phyloP scores from a whole-genome alignment of 2,888 invertebrate species.

The Odontocolon sp. region DNA sequence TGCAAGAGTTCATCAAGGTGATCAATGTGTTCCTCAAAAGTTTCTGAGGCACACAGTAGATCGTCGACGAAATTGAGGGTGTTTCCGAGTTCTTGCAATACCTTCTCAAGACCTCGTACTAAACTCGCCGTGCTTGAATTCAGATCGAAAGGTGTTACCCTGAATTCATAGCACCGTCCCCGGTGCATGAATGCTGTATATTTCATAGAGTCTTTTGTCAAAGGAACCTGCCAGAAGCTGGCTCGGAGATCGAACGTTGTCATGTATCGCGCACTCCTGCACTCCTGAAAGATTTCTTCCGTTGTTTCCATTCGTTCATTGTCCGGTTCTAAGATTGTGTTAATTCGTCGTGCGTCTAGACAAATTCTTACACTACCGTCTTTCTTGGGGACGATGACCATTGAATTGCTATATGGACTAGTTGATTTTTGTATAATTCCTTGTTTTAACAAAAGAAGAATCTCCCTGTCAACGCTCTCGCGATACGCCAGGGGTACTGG shows the following conservation, averaged over 20 bases:
- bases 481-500: conserved; percentile 9
- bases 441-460: neutral
- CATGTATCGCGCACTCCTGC: neutral
- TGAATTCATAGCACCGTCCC: neutral
- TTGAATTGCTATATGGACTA: neutral
- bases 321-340: neutral
- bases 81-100: neutral
- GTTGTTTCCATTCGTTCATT: neutral
- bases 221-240: neutral
- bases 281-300: neutral
- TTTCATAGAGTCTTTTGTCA: neutral
- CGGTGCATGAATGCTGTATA: neutral
- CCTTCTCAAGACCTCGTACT: neutral
- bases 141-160: neutral
- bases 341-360: neutral
- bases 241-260: neutral
- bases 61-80: conserved; percentile 50
- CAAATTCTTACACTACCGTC: neutral
- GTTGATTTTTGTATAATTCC: neutral
- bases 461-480: neutral
- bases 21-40: neutral
- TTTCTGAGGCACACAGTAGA: conserved; percentile 9
- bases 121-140: neutral
- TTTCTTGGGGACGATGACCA: neutral
- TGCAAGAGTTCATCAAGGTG: conserved; percentile 55